phyloP scores from a whole-genome alignment of 2,797 vertebrate species.

The Apodemus agrarius region DNA sequence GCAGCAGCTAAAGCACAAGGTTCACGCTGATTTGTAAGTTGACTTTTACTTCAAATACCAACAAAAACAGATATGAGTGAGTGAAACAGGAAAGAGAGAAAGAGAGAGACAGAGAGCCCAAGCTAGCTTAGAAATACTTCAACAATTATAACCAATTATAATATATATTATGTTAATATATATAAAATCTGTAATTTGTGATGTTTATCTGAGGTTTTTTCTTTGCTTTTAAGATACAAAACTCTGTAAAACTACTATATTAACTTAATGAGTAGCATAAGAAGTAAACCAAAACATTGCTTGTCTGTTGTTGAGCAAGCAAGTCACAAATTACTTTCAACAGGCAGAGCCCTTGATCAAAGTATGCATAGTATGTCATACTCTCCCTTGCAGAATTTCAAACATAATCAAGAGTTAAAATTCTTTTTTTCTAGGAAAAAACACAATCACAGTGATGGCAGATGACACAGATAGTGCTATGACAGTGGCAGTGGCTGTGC shows the following conservation, averaged over 20 bases:
- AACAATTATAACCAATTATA: constrained; percentile 77
- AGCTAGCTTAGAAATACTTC: constrained; percentile 72
- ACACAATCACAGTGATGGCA: background rate
- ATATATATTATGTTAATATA: constrained; percentile 36
- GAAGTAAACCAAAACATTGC: constrained; percentile 81
- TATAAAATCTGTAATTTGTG: constrained; percentile 67
- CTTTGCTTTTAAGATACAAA: constrained; percentile 82
- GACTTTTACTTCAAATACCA: constrained; percentile 92
- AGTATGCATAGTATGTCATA: constrained; percentile 77
- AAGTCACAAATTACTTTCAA: constrained; percentile 81
- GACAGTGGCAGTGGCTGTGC: background rate
- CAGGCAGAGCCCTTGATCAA: constrained; percentile 83
- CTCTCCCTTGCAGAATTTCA: constrained; percentile 80
- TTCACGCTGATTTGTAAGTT: constrained; percentile 91
- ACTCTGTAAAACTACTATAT: constrained; percentile 83
- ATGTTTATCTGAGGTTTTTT: constrained; percentile 83
- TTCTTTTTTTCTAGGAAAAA: constrained; percentile 47
- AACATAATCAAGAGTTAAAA: constrained; percentile 70
- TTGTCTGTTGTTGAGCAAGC: constrained; percentile 78
- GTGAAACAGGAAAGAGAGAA: background rate
- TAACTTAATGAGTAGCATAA: constrained; percentile 83
- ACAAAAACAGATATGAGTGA: constrained; percentile 92
- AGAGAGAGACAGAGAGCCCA: background rate
- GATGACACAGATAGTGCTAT: background rate
- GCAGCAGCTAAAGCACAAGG: constrained; percentile 89